phyloP scores from a whole-genome alignment of 2,797 vertebrate species.

The Thripadectes ignobilis region DNA sequence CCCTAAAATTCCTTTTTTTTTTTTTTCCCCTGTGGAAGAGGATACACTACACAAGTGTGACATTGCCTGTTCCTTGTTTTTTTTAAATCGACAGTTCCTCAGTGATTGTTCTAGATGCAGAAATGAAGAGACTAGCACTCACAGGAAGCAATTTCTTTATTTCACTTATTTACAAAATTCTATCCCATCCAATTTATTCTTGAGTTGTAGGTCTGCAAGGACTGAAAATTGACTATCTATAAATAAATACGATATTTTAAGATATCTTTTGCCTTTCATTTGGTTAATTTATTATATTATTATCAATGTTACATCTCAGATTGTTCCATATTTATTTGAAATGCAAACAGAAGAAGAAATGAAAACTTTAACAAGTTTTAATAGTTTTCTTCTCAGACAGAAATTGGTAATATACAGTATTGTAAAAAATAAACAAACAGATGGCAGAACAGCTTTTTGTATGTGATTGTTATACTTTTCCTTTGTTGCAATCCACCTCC shows the following conservation, averaged over 20 bases:
- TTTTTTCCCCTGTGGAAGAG: neutral
- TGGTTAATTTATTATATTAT: neutral
- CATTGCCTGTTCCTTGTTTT: neutral
- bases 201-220: neutral
- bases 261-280: neutral
- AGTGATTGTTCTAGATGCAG: conserved; percentile 4
- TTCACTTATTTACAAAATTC: conserved; percentile 6
- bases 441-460: neutral
- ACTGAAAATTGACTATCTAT: conserved; percentile 22
- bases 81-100: neutral
- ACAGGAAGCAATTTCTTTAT: conserved; percentile 7
- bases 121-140: neutral
- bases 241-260: conserved; percentile 33
- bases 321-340: neutral
- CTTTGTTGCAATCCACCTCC: neutral
- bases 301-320: neutral
- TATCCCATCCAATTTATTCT: conserved; percentile 1
- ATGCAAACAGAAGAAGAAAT: conserved; percentile 7
- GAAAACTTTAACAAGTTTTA: conserved; percentile 13
- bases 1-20: neutral
- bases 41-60: neutral
- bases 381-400: neutral
- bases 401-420: neutral
- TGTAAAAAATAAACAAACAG: conserved; percentile 23
- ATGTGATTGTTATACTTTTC: neutral